These are phyloP conservation scores for Spongilla lacustris DNA, from an alignment of 37 sponge, comb jelly and placozoan species.

Conservation along the genomic window DNA sequence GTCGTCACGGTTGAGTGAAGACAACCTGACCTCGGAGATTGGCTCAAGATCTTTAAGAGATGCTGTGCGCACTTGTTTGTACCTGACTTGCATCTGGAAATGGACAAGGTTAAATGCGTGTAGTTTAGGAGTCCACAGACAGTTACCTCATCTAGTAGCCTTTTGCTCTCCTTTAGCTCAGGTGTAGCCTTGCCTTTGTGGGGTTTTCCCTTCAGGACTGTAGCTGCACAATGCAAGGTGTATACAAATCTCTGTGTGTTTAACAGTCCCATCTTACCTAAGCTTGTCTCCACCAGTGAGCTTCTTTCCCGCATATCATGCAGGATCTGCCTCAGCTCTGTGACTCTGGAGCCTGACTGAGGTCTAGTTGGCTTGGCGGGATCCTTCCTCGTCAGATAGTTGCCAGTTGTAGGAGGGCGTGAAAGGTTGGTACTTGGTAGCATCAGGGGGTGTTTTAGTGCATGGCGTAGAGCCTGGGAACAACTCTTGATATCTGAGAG, in stretches of 20 bases:
- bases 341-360: conserved; percentile 15
- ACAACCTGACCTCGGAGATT: background rate
- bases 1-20: background rate
- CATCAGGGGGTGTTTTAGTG: conserved; percentile 56
- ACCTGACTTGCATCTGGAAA: conserved; percentile 45
- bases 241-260: background rate
- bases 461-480: conserved; percentile 48
- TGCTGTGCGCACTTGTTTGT: conserved; percentile 19
- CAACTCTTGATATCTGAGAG: conserved; percentile 59
- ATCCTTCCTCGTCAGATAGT: conserved; percentile 25
- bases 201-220: background rate
- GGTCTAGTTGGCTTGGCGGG: background rate
- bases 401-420: background rate
- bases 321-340: conserved; percentile 11
- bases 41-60: conserved; percentile 3
- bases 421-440: conserved; percentile 5
- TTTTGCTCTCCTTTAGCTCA: conserved; percentile 33
- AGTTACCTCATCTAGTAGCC: conserved; percentile 43
- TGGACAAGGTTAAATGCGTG: background rate
- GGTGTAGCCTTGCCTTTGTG: background rate
- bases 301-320: conserved; percentile 28
- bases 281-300: conserved; percentile 23
- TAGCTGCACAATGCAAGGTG: background rate
- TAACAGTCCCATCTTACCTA: conserved; percentile 4
- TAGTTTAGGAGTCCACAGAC: background rate